Conservation (phyloP, 2,888 invertebrate genomes). For the Bombylius major region DNA sequence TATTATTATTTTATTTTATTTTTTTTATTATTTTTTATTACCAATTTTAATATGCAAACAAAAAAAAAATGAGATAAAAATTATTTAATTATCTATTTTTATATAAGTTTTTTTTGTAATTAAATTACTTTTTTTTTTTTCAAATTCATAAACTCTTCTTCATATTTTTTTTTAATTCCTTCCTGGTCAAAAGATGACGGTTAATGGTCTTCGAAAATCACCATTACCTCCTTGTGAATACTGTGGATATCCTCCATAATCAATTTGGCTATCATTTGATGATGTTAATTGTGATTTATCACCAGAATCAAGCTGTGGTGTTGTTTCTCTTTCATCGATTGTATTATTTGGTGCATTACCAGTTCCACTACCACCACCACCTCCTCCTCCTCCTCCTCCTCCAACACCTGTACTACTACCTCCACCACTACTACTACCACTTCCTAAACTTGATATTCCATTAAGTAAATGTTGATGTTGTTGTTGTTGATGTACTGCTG, state of each 20-base stretch:
- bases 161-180: constrained; percentile 12
- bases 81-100: too few species aligned
- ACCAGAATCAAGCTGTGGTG: constrained; percentile 30
- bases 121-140: constrained; percentile 3
- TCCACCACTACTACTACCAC: constrained; percentile 16
- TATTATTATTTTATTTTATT: constrained; percentile 1
- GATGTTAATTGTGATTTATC: constrained; percentile 32
- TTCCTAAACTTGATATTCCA: constrained; percentile 15
- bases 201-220: constrained; percentile 35
- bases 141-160: too few species aligned
- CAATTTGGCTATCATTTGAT: constrained; percentile 31
- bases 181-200: constrained; percentile 37
- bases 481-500: constrained; percentile 29
- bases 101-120: constrained; percentile 4
- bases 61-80: too few species aligned
- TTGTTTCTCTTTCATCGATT: constrained; percentile 32
- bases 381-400: constrained; percentile 7
- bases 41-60: too few species aligned
- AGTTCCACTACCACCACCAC: constrained; percentile 1
- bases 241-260: constrained; percentile 31
- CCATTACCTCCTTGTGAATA: constrained; percentile 22
- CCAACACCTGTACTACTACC: constrained; percentile 14
- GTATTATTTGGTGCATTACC: constrained; percentile 21
- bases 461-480: constrained; percentile 29
- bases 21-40: background rate